Evolutionary conservation across 2,113 vertebrate species (phyloP), one percentile per base, ranked within the genome.

Genomic region (Brevimyrus niger): DNA sequence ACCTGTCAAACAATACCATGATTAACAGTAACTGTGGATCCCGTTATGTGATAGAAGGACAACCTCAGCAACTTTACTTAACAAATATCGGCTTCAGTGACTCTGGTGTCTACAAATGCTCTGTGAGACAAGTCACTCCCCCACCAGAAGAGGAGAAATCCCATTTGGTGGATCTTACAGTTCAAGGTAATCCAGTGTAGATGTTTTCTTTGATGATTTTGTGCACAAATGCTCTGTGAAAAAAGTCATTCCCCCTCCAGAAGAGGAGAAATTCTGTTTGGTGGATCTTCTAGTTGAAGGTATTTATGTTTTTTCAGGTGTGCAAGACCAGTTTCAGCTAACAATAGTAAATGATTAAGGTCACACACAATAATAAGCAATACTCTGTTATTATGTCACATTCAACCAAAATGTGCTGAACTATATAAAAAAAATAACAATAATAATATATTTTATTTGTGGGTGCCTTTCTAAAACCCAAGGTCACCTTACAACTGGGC

Each of bases 21-120:
- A 42, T 1, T 21, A 7, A 3, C 0, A 4, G 3, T 1, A 35
- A 1, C 0, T 91, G 89, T 85, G 6, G 11, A 31, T 0, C 47
- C 69, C 85, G 1, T 27, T 88, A 58, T 2, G 89, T 10, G n/a
- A 1, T 89, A 11, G 89, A 31, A 31, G 21, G 0, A 17, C n/a
- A 23, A 10, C 38, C 58, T 61, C 8, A 19, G 7, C 53, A 31
- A 1, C 69, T 93, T 51, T 50, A 42, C 27, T 73, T 92, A 82
- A 21, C 23, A 84, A 9, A 69, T 27, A 58, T 91, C 58, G 42
- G 84, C 42, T 44, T 3, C 50, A 58, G 31, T 27, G 89, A 93
- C 27, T 89, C 91, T 87, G 93, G 88, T 46, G 3, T 65, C 89
- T 93, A 93, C 89, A 91, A 21, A 0, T 93, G 93, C 85, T 21